phyloP scores from a whole-genome alignment of 1,140 invertebrate genomes.

The Hylyphantes graminicola region DNA sequence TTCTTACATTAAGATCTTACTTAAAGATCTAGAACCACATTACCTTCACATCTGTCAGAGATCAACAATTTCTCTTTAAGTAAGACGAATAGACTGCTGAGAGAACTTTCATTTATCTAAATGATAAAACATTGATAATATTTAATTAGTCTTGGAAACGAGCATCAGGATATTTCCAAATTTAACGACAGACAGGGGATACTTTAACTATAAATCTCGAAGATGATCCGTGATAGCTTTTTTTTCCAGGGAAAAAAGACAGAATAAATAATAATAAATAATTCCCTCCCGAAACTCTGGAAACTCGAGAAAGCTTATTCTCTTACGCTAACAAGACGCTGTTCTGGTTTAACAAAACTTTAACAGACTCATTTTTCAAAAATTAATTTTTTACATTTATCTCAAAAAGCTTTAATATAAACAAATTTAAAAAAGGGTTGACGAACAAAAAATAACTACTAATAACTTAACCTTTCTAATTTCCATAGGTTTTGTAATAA shows the following conservation, averaged over 20 bases:
- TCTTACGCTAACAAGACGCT: conserved; percentile 39
- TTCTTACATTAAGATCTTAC: conserved; percentile 25
- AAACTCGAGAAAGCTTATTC: conserved; percentile 37
- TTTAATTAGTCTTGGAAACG: conserved; percentile 47
- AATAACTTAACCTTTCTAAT: too few relatives aligned
- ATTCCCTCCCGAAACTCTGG: conserved; percentile 30
- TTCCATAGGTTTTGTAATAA: too few relatives aligned
- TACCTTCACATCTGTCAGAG: conserved; percentile 11
- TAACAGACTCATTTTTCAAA: too few relatives aligned
- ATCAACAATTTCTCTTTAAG: conserved; percentile 23
- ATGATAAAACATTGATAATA: conserved; percentile 40
- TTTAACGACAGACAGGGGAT: conserved; percentile 31
- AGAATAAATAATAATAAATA: conserved; percentile 24
- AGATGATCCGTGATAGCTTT: conserved; percentile 25
- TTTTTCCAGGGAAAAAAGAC: conserved; percentile 24
- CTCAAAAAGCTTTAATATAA: too few relatives aligned
- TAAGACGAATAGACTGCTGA: conserved; percentile 31
- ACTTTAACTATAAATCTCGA: conserved; percentile 37
- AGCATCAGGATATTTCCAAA: conserved; percentile 2
- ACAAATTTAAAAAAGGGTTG: too few relatives aligned
- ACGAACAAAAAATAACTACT: too few relatives aligned
- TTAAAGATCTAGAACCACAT: conserved; percentile 19
- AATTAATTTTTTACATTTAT: too few relatives aligned
- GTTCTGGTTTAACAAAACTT: too few relatives aligned
- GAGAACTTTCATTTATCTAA: conserved; percentile 34